phyloP scores from a whole-genome alignment of 2,888 invertebrate species.

The Hirudinaria manillensis region DNA sequence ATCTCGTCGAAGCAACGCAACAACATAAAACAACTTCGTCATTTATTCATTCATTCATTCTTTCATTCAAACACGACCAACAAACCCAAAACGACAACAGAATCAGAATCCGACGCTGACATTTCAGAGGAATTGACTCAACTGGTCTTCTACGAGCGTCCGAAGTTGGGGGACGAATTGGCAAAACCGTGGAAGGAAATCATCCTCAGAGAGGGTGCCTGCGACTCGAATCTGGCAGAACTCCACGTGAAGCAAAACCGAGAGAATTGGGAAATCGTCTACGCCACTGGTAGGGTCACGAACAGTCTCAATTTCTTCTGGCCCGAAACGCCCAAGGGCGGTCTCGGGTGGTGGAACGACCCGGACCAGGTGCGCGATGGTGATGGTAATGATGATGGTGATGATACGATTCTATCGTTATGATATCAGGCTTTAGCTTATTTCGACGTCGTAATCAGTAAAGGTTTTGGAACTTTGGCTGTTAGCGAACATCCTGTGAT shows the following conservation, averaged over 20 bases:
- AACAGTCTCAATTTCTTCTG: conserved; percentile 16
- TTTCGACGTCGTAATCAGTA: no score
- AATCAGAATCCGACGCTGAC: no score
- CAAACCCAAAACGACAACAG: no score
- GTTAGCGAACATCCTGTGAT: no score
- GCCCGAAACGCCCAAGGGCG: not conserved
- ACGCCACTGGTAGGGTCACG: not conserved
- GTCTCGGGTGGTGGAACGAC: conserved; percentile 16
- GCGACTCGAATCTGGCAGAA: conserved; percentile 15
- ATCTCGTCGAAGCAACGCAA: no score
- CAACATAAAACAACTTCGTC: no score
- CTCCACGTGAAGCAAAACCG: conserved; percentile 9
- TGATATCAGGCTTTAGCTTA: not conserved
- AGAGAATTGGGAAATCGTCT: conserved; percentile 15
- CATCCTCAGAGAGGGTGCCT: conserved; percentile 17
- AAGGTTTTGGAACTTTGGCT: no score
- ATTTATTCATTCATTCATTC: no score
- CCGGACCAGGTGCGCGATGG: conserved; percentile 3
- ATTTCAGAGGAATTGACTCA: not conserved
- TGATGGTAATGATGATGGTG: not conserved
- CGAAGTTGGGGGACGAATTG: not conserved
- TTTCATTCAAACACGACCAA: no score
- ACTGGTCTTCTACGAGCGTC: conserved; percentile 10
- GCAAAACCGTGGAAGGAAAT: conserved; percentile 11
- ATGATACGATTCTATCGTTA: not conserved